A percentile compares a stretch with the other conserved stretches of the same genome.
Conservation (phyloP, 1,140 invertebrate species). For the Drosophila ficusphila region DNA sequence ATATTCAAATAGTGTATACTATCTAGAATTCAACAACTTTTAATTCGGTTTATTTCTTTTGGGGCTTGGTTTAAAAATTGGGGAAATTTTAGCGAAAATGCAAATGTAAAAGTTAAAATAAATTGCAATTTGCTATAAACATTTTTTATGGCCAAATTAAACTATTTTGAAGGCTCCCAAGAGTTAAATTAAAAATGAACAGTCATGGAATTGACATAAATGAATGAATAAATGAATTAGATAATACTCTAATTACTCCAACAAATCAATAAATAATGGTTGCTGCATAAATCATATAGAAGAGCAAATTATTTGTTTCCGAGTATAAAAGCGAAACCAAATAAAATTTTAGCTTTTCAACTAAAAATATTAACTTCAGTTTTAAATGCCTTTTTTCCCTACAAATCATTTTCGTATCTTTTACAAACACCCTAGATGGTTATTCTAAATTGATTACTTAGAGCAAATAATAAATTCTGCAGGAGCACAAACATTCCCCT, state of each 20-base stretch:
- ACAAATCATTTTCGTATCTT: not conserved
- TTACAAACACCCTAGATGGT: not conserved
- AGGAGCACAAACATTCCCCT: not conserved
- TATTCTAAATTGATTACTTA: slow-evolving; percentile 18
- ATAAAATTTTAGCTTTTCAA: too few relatives aligned
- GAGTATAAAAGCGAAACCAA: too few relatives aligned
- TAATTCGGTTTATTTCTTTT: not conserved
- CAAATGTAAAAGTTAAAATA: too few relatives aligned
- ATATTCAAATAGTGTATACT: not conserved
- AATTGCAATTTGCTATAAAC: not conserved
- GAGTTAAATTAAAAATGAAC: not conserved
- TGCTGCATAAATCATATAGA: too few relatives aligned
- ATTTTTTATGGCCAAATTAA: too few relatives aligned
- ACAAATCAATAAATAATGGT: not conserved
- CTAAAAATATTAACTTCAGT: not conserved
- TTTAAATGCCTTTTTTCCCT: not conserved
- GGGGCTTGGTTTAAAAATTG: not conserved
- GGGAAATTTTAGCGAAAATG: not conserved
- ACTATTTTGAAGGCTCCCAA: too few relatives aligned
- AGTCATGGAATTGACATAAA: too few relatives aligned
- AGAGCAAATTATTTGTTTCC: too few relatives aligned
- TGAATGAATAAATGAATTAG: too few relatives aligned
- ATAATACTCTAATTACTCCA: not conserved
- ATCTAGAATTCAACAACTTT: slow-evolving; percentile 1
- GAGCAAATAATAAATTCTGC: slow-evolving; percentile 31